Base-by-base conservation (phyloP, 2,888 invertebrate genomes). In the Raillietiella orientalis region DNA sequence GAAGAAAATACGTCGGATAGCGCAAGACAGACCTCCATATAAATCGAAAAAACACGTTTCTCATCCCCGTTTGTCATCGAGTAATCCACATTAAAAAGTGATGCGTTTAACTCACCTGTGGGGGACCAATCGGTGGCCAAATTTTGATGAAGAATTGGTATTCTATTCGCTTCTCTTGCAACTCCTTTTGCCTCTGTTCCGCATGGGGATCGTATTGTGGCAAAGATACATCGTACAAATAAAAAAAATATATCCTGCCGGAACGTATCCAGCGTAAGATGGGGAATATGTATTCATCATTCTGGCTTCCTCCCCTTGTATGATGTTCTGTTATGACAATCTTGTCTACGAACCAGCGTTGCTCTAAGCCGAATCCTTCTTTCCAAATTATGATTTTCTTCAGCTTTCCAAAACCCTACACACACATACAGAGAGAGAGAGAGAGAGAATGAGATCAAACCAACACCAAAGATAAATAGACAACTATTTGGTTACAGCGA, bases 241-340 rank as follows among this genome's bases (percentile, higher is more conserved):
- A 31, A 16, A 50, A 39, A 14, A 38, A 27, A 34, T 49, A 47
- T 16, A 39, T 39, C 15, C 35, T 34, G 22, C 41, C 36, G 2
- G 43, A 34, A 16, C 38, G 35, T 25, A 50, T 40, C 49, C 50
- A 51, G 9, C 47, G 37, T 29, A 45, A 38, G 3, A 52, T 37
- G 0, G 51, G 51, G 28, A 41, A 44, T 9, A 34, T 32, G 28
- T 36, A 27, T 22, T 25, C 13, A 16, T 28, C 5, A 25, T 33
- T 8, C 26, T 25, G 9, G 30, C 32, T 27, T 37, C 35, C 24
- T 38, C 37, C 10, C 39, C 35, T 12, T 32, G n/a, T n/a, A n/a
- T n/a, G n/a, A n/a, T n/a, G n/a, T n/a, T n/a, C n/a, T n/a, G n/a
- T n/a, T n/a, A n/a, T n/a, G n/a, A n/a, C 34, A 17, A 40, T 36